A percentile compares a stretch with the other conserved stretches of the same genome.
These are phyloP conservation scores for Spongilla lacustris DNA, from an alignment of 37 sponge, comb jelly and placozoan species.

Conservation along the genomic window DNA sequence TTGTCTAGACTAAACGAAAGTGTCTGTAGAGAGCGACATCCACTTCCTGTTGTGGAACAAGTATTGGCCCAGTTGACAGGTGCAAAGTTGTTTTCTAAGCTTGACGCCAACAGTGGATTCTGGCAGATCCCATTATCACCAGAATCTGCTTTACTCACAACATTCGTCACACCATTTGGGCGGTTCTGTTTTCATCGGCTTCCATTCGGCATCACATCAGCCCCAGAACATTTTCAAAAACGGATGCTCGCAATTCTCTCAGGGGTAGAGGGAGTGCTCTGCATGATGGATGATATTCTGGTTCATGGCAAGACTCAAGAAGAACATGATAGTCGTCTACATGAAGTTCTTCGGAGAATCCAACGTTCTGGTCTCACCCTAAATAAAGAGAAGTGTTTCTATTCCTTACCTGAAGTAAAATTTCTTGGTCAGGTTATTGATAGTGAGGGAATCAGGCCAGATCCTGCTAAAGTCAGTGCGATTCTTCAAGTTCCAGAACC, in stretches of 20 bases:
- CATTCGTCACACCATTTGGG: constrained; percentile 64
- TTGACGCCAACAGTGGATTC: constrained; percentile 57
- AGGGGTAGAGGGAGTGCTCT: constrained; percentile 29
- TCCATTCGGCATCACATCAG: constrained; percentile 59
- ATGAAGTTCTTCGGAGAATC: constrained; percentile 27
- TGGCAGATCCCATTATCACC: constrained; percentile 55
- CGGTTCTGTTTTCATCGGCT: constrained; percentile 43
- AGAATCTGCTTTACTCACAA: constrained; percentile 45
- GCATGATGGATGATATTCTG: constrained; percentile 46
- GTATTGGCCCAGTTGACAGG: constrained; percentile 31
- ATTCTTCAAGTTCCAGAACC: constrained; percentile 22
- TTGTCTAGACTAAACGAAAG: constrained; percentile 50
- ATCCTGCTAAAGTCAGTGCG: constrained; percentile 42
- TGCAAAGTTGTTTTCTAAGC: constrained; percentile 49
- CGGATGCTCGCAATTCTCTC: constrained; percentile 20
- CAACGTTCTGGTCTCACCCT: constrained; percentile 30
- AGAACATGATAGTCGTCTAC: constrained; percentile 51
- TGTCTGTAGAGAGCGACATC: constrained; percentile 48
- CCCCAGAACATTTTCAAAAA: constrained; percentile 53
- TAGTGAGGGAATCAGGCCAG: constrained; percentile 41
- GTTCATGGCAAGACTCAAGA: constrained; percentile 30
- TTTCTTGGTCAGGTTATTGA: constrained; percentile 34
- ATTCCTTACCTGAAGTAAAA: constrained; percentile 3
- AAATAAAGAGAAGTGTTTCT: constrained; percentile 27
- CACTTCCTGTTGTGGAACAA: constrained; percentile 60